Conservation (phyloP, 2,888 invertebrate genomes). For the Leucoptera coffeella region DNA sequence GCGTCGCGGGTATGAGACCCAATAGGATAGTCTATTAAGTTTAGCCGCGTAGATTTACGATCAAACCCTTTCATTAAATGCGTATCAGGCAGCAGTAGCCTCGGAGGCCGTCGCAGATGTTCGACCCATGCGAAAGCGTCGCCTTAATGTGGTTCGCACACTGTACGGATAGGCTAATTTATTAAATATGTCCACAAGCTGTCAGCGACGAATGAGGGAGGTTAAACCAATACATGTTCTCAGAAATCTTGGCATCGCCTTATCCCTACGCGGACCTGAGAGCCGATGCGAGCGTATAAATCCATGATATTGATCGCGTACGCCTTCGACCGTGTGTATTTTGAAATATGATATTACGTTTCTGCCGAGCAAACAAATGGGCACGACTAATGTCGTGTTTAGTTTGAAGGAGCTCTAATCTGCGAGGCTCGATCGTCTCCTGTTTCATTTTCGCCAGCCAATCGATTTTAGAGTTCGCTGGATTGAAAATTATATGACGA, state of each 20-base stretch:
- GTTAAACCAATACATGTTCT: conserved; percentile 5
- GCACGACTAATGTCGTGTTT: too few species aligned
- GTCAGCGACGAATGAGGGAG: conserved; percentile 13
- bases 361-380: too few species aligned
- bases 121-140: conserved; percentile 14
- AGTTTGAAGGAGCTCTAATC: conserved; percentile 7
- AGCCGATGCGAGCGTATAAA: neutral
- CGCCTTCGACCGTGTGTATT: too few species aligned
- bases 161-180: conserved; percentile 14
- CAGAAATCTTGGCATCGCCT: conserved; percentile 6
- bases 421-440: conserved; percentile 17
- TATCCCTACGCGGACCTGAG: too few species aligned
- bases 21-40: conserved; percentile 41
- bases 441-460: conserved; percentile 30
- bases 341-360: too few species aligned
- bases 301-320: conserved; percentile 2
- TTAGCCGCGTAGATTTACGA: conserved; percentile 48
- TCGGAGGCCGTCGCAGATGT: conserved; percentile 14
- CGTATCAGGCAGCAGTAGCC: conserved; percentile 46
- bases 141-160: conserved; percentile 16
- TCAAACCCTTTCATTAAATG: conserved; percentile 50
- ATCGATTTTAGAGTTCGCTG: conserved; percentile 52
- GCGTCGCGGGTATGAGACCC: conserved; percentile 25
- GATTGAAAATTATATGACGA: conserved; percentile 53
- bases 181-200: conserved; percentile 12